Evolutionary conservation across 2,888 invertebrate genomes (phyloP).

Genomic region (Xanthia icteritia): DNA sequence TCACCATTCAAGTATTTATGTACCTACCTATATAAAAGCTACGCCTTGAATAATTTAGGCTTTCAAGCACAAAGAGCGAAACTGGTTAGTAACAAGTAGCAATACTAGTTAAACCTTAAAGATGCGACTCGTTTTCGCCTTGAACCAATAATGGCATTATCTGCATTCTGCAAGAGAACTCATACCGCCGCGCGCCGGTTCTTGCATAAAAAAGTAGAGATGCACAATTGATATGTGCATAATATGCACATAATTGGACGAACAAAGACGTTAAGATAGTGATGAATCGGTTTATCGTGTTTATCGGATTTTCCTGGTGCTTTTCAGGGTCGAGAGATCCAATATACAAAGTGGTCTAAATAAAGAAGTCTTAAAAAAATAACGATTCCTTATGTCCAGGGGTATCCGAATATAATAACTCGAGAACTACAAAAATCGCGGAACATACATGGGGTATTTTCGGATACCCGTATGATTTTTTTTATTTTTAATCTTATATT

Average conservation of each 20-base stretch:
- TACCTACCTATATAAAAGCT: slow-evolving; percentile 15
- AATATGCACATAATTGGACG: slow-evolving; percentile 30
- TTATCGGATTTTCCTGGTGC: slow-evolving; percentile 44
- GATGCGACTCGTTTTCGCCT: slow-evolving; percentile 60
- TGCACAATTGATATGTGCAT: slow-evolving; percentile 51
- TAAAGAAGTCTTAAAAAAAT: too few relatives aligned
- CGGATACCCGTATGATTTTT: too few relatives aligned
- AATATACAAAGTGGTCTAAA: not conserved
- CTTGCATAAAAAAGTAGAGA: slow-evolving; percentile 55
- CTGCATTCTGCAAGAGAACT: slow-evolving; percentile 60
- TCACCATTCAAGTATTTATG: slow-evolving; percentile 19
- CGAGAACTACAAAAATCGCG: too few relatives aligned
- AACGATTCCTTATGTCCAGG: too few relatives aligned
- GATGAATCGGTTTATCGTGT: slow-evolving; percentile 35
- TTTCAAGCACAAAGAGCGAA: slow-evolving; percentile 32
- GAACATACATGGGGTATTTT: too few relatives aligned
- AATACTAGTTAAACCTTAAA: slow-evolving; percentile 33
- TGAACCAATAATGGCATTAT: slow-evolving; percentile 68
- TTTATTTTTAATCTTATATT: too few relatives aligned
- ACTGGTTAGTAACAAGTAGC: slow-evolving; percentile 41
- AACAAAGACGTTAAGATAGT: slow-evolving; percentile 50
- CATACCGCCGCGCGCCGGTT: slow-evolving; percentile 30
- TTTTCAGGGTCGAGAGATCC: slow-evolving; percentile 45
- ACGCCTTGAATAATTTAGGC: slow-evolving; percentile 40
- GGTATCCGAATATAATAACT: too few relatives aligned